phyloP scores from a whole-genome alignment of 2,113 vertebrate genomes.

The Pomatorhinus ruficollis region DNA sequence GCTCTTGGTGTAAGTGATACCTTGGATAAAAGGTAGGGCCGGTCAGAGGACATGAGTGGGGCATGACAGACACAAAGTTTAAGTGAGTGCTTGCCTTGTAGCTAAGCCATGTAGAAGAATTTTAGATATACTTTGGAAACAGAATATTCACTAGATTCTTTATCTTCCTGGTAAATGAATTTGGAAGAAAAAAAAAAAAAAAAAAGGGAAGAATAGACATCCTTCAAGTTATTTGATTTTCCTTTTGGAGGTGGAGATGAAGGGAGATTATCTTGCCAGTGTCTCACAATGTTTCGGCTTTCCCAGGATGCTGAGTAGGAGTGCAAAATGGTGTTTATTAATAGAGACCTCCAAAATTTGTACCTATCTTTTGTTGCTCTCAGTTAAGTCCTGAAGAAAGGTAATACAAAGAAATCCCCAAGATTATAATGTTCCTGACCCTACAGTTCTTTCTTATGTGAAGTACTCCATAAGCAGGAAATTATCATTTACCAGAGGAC shows the following conservation, averaged over 20 bases:
- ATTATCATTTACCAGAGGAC: not conserved
- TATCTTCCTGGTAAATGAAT: not conserved
- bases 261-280: not conserved
- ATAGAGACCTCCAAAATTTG: not conserved
- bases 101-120: not conserved
- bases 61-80: not conserved
- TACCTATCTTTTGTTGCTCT: not conserved
- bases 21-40: not conserved
- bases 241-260: not conserved
- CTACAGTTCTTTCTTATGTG: not conserved
- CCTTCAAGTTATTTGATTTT: not conserved
- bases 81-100: not conserved
- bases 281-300: not conserved
- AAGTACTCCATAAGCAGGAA: not conserved
- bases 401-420: not conserved
- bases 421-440: not conserved
- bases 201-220: accelerated
- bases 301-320: accelerated
- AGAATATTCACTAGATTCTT: not conserved
- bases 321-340: not conserved
- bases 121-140: not conserved
- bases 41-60: not conserved
- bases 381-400: not conserved
- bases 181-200: accelerated
- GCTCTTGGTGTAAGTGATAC: not conserved